These are phyloP conservation scores for Jacana jacana DNA, from an alignment of 2,113 vertebrate genomes.

Conservation along the genomic window DNA sequence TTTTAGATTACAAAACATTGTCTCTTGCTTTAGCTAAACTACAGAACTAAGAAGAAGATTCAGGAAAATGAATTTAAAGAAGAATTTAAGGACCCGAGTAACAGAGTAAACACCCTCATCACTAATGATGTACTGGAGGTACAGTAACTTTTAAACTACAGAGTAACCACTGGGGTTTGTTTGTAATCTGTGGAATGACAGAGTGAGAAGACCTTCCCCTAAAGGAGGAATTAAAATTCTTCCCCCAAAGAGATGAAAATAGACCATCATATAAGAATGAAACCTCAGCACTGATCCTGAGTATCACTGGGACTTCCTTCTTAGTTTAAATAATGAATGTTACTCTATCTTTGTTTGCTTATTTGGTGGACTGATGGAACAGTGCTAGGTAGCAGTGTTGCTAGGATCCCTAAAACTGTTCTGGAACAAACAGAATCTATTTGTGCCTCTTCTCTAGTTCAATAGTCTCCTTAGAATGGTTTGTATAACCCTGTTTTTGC, in stretches of 20 bases:
- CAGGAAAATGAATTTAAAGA: constrained; percentile 58
- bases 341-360: background rate
- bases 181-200: background rate
- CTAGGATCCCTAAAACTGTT: background rate
- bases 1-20: background rate
- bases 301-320: background rate
- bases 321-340: background rate
- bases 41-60: constrained; percentile 71
- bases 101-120: constrained; percentile 74
- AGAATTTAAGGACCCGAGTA: constrained; percentile 76
- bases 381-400: background rate
- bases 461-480: background rate
- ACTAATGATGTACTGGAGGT: constrained; percentile 79
- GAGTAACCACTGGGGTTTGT: background rate
- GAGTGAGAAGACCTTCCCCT: background rate
- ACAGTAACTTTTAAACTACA: constrained; percentile 19
- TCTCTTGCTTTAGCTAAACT: constrained; percentile 71
- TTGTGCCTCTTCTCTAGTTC: background rate
- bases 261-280: background rate
- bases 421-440: background rate
- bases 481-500: background rate
- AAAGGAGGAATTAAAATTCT: background rate
- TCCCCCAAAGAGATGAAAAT: background rate
- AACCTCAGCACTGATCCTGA: background rate
- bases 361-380: background rate